A percentile compares a stretch with the other conserved stretches of the same genome.
These are phyloP conservation scores for Osmerus mordax DNA, from an alignment of 2,113 vertebrate species.

Conservation along the genomic window DNA sequence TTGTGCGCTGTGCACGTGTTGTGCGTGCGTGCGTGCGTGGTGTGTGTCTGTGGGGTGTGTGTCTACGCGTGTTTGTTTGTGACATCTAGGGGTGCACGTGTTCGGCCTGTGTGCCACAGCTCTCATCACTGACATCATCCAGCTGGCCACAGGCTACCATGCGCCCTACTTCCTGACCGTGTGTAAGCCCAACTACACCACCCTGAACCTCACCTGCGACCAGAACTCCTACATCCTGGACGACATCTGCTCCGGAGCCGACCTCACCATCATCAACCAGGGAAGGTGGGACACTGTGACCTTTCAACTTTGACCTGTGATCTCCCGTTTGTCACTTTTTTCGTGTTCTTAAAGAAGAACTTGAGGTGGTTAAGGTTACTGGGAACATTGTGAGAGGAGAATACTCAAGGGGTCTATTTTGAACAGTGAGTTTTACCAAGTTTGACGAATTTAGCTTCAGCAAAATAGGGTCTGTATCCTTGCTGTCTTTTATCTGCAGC, in stretches of 20 bases:
- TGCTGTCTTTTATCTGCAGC: no score
- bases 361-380: no score
- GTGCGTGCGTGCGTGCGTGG: background rate
- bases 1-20: background rate
- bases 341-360: no score
- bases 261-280: conserved; percentile 84
- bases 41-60: background rate
- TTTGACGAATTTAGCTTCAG: no score
- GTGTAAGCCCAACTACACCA: conserved; percentile 96
- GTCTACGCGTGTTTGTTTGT: conserved; percentile 5
- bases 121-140: conserved; percentile 94
- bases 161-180: conserved; percentile 96
- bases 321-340: no score
- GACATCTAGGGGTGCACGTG: conserved; percentile 83
- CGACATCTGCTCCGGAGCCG: conserved; percentile 91
- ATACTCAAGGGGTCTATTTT: no score
- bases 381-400: no score
- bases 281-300: conserved; percentile 79
- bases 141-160: conserved; percentile 93
- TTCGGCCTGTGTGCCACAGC: conserved; percentile 97
- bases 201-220: conserved; percentile 88
- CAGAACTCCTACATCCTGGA: conserved; percentile 92
- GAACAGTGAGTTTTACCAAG: no score
- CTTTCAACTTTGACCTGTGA: background rate
- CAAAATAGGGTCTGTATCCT: no score